Conservation (phyloP, 2,888 invertebrate species). For the Cloeon dipterum region DNA sequence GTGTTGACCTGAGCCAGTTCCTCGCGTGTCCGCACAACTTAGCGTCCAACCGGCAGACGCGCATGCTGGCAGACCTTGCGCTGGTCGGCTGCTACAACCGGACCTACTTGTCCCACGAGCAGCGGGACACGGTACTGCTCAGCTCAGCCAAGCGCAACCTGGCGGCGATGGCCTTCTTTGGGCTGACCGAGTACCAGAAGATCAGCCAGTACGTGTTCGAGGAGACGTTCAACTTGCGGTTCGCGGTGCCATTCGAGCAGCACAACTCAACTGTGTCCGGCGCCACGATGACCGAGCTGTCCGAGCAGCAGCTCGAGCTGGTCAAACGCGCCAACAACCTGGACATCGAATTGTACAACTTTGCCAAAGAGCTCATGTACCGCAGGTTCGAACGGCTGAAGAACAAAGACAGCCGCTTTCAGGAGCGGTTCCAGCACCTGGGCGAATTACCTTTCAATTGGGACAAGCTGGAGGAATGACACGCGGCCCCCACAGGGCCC, state of each 20-base stretch:
- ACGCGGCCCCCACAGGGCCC: no score
- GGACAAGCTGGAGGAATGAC: slow-evolving; percentile 19
- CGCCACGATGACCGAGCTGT: slow-evolving; percentile 53
- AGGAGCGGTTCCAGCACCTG: slow-evolving; percentile 58
- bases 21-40: slow-evolving; percentile 79
- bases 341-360: slow-evolving; percentile 82
- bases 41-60: slow-evolving; percentile 87
- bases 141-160: slow-evolving; percentile 91
- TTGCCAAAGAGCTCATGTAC: slow-evolving; percentile 63
- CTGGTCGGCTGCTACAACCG: slow-evolving; percentile 90
- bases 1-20: slow-evolving; percentile 78
- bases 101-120: slow-evolving; percentile 40
- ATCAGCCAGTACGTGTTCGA: slow-evolving; percentile 85
- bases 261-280: slow-evolving; percentile 78
- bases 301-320: slow-evolving; percentile 44
- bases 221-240: slow-evolving; percentile 75
- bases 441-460: slow-evolving; percentile 73
- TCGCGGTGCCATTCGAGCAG: slow-evolving; percentile 76
- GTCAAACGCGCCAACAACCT: slow-evolving; percentile 64
- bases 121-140: slow-evolving; percentile 66
- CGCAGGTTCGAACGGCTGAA: slow-evolving; percentile 57
- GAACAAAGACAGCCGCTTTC: slow-evolving; percentile 58
- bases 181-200: slow-evolving; percentile 87
- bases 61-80: slow-evolving; percentile 92
- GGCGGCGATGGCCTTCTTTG: slow-evolving; percentile 89